Percentiles rank a stretch among this genome's conserved stretches.
These are phyloP conservation scores for Muschampia plurimacula DNA, from an alignment of 2,888 invertebrate species.

Conservation along the genomic window DNA sequence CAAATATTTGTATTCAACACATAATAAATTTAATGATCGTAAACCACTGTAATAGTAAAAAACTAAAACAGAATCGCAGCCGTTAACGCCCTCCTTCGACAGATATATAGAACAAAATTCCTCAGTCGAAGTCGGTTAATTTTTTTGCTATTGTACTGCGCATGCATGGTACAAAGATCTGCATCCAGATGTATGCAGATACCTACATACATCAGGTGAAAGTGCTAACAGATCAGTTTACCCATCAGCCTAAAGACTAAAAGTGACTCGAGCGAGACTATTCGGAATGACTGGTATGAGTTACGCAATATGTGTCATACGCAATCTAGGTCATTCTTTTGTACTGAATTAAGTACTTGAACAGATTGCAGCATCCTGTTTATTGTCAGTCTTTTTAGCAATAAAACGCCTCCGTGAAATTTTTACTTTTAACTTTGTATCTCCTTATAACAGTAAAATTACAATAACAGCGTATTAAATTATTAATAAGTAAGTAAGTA, in stretches of 20 bases:
- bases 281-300: not conserved
- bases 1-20: too few relatives aligned
- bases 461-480: too few relatives aligned
- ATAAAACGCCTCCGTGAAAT: conserved; percentile 10
- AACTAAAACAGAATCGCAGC: too few relatives aligned
- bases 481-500: too few relatives aligned
- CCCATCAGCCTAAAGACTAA: conserved; percentile 12
- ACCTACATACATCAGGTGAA: conserved; percentile 8
- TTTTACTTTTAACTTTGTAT: not conserved
- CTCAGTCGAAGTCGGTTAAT: not conserved
- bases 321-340: conserved; percentile 34
- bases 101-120: too few relatives aligned
- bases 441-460: not conserved
- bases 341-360: conserved; percentile 26
- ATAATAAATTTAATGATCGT: too few relatives aligned
- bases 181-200: conserved; percentile 8
- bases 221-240: conserved; percentile 19
- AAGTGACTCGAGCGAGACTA: conserved; percentile 3
- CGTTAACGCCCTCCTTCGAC: too few relatives aligned
- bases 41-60: too few relatives aligned
- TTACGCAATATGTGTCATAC: conserved; percentile 31
- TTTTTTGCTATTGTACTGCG: not conserved
- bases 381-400: conserved; percentile 16
- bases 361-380: conserved; percentile 28
- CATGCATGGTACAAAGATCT: not conserved